These are phyloP conservation scores for Ictidomys tridecemlineatus DNA, from an alignment of 2,113 vertebrate species.

Conservation along the genomic window DNA sequence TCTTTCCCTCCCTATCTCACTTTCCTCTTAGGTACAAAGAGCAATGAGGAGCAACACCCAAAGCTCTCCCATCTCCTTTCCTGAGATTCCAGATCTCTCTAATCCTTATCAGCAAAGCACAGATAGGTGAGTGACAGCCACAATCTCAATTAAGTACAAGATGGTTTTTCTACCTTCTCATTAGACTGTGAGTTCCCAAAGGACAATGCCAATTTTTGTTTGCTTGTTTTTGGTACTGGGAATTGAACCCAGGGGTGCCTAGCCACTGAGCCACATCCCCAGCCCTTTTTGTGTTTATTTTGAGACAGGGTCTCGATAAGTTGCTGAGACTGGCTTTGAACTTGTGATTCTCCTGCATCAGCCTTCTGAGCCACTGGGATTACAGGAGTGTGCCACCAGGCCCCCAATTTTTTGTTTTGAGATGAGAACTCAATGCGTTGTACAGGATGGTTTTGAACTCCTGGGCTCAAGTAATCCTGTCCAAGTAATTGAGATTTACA, in stretches of 20 bases:
- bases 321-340: no score
- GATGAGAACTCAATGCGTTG: background rate
- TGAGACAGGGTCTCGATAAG: no score
- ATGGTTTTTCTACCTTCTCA: background rate
- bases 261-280: no score
- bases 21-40: background rate
- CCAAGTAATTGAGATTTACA: background rate
- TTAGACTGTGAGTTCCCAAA: background rate
- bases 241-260: no score
- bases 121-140: background rate
- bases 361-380: no score
- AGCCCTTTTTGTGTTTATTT: no score
- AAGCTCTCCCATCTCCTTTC: background rate
- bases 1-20: background rate
- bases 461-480: background rate
- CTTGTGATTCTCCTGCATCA: no score
- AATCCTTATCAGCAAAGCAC: background rate
- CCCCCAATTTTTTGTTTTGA: background rate
- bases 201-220: background rate
- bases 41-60: background rate
- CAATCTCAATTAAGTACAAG: background rate
- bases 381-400: no score
- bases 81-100: conserved; percentile 4
- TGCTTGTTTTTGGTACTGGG: no score
- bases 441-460: background rate